Evolutionary conservation across 2,113 vertebrate genomes (phyloP), one percentile per base, ranked within the genome.

Genomic region (Microtus ochrogaster): DNA sequence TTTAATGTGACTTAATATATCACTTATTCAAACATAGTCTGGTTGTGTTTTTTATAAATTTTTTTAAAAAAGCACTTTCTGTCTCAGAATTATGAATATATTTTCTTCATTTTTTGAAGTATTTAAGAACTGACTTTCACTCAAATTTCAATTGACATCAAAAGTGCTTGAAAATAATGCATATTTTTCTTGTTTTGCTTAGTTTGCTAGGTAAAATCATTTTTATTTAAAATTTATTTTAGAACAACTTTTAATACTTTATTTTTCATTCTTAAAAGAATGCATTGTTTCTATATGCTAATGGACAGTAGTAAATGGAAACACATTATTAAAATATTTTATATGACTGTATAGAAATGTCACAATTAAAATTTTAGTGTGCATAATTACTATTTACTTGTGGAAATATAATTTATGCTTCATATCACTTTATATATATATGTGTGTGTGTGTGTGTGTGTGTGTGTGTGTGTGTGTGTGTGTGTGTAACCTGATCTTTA

Each of bases 91-190:
- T 41, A 90, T 17, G 4, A 86, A 49, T 77, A 52, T 44, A 84
- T 70, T 79, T 90, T 63, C 24, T 76, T 3, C 55, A 49, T 92
- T 11, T 73, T 95, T 74, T 88, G 26, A 96, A 90, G 11, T 68
- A 41, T 41, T 96, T 90, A 81, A 84, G n/a, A 6, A 47, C 73
- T 93, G 21, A 30, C 21, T 76, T 92, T 33, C 70, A 17, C 7
- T 91, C 16, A 47, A 90, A 94, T 85, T 68, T 33, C 47, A 89
- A 39, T 33, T 87, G 8, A 21, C 78, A 95, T 74, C 82, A 33
- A 33, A 86, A 55, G 22, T 33, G 36, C 8, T 49, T 78, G 3
- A 55, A 58, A 19, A 70, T 68, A 87, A 85, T 44, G 55, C 49
- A 41, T 1, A 79, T 21, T 39, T 52, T 83, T 89, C 17, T 58